These are phyloP conservation scores for Proctacanthus coquilletti DNA, from an alignment of 1,140 invertebrate genomes.

Conservation along the genomic window DNA sequence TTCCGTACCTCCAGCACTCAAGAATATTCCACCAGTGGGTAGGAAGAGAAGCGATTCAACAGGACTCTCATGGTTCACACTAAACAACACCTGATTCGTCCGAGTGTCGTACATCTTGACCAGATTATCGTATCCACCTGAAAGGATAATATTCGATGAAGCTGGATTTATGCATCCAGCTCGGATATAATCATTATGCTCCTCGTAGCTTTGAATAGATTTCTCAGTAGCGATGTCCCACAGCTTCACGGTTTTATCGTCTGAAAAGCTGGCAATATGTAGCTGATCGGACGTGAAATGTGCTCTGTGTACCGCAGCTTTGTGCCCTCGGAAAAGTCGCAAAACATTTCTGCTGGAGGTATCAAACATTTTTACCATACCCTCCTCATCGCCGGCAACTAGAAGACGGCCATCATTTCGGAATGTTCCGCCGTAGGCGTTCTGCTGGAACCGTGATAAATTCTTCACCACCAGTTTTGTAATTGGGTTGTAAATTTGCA, in stretches of 20 bases:
- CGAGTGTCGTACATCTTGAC: slow-evolving; percentile 82
- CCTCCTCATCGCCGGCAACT: slow-evolving; percentile 77
- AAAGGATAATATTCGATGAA: slow-evolving; percentile 58
- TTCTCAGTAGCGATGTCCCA: slow-evolving; percentile 85
- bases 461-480: slow-evolving; percentile 73
- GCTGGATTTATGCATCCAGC: slow-evolving; percentile 63
- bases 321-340: slow-evolving; percentile 41
- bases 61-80: slow-evolving; percentile 75
- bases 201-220: slow-evolving; percentile 45
- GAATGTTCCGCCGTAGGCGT: slow-evolving; percentile 74
- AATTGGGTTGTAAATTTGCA: slow-evolving; percentile 83
- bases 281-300: slow-evolving; percentile 65
- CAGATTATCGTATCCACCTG: slow-evolving; percentile 87
- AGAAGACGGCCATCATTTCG: slow-evolving; percentile 72
- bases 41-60: slow-evolving; percentile 83
- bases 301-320: slow-evolving; percentile 57
- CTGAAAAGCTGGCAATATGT: slow-evolving; percentile 77
- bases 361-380: slow-evolving; percentile 78
- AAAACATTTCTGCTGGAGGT: slow-evolving; percentile 60
- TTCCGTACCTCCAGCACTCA: slow-evolving; percentile 83
- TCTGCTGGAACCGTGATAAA: slow-evolving; percentile 70
- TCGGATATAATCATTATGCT: slow-evolving; percentile 71
- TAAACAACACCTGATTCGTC: slow-evolving; percentile 44
- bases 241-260: slow-evolving; percentile 76
- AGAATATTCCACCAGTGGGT: slow-evolving; percentile 76